Evolutionary conservation across 2,888 invertebrate species (phyloP).

Genomic region (Muscina levida): DNA sequence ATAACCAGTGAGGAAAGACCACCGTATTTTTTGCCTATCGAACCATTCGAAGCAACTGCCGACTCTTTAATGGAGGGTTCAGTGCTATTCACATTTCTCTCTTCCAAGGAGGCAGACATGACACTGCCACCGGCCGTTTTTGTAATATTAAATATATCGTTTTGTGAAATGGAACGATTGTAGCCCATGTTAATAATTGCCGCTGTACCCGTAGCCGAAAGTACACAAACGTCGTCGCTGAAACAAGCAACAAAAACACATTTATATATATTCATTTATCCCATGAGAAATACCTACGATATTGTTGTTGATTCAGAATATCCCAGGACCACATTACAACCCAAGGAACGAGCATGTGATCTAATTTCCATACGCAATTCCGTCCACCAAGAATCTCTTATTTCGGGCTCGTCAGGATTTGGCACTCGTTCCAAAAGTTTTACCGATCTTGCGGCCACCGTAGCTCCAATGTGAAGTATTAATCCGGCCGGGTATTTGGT

Average conservation of each 20-base stretch:
- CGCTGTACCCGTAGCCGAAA: conserved; percentile 96
- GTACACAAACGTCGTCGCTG: conserved; percentile 96
- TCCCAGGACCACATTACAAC: conserved; percentile 96
- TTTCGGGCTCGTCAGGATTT: conserved; percentile 93
- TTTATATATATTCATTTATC: background rate
- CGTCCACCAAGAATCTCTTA: conserved; percentile 97
- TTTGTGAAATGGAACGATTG: conserved; percentile 77
- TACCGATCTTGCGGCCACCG: conserved; percentile 91
- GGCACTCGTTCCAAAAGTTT: conserved; percentile 90
- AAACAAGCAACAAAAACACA: conserved; percentile 66
- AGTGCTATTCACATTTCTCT: conserved; percentile 79
- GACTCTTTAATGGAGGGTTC: conserved; percentile 56
- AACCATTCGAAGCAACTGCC: conserved; percentile 66
- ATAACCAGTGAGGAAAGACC: conserved; percentile 68
- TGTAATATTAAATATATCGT: conserved; percentile 74
- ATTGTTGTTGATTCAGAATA: conserved; percentile 96
- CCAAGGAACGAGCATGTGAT: conserved; percentile 94
- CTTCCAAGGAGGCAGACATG: conserved; percentile 81
- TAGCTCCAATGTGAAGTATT: conserved; percentile 92
- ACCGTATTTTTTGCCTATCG: conserved; percentile 67
- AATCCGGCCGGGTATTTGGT: conserved; percentile 94
- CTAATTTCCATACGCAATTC: conserved; percentile 96
- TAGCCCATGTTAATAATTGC: conserved; percentile 87
- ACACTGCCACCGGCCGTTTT: conserved; percentile 70
- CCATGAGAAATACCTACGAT: conserved; percentile 83